Percentiles rank a stretch among this genome's conserved stretches.
Conservation (phyloP, 2,888 invertebrate species). For the Lepidonotus clava region DNA sequence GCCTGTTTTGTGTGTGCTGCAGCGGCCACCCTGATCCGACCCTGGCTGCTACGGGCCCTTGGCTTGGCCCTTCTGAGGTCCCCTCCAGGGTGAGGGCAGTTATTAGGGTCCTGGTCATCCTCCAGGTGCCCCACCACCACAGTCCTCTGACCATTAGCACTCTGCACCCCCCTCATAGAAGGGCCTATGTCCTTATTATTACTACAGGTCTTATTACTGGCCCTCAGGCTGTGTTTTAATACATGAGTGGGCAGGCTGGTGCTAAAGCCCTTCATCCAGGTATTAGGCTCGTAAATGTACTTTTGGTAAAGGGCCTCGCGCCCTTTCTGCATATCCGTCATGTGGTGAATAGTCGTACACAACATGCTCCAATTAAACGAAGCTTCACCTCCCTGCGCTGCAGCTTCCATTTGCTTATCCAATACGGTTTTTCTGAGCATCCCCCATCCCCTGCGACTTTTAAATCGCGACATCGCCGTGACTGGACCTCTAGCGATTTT, state of each 20-base stretch:
- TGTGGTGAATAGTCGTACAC: neutral
- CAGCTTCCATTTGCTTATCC: conserved; percentile 4
- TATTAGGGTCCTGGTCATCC: neutral
- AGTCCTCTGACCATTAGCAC: conserved; percentile 9
- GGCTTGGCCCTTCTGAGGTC: neutral
- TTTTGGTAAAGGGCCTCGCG: conserved; percentile 22
- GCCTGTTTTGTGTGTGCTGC: too few species aligned
- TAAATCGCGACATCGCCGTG: neutral
- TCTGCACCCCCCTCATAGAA: neutral
- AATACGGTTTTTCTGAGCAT: neutral
- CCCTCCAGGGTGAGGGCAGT: neutral
- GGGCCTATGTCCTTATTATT: neutral
- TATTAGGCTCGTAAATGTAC: conserved; percentile 32
- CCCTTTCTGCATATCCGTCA: conserved; percentile 7
- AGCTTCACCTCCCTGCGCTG: neutral
- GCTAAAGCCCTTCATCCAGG: conserved; percentile 21
- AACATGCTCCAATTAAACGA: neutral
- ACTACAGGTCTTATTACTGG: neutral
- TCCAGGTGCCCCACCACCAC: conserved; percentile 5
- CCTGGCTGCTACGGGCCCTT: neutral
- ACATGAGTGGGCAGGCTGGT: neutral
- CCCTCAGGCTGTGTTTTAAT: neutral
- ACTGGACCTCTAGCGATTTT: neutral
- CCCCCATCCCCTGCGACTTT: neutral
- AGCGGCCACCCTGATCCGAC: neutral